Base-by-base conservation (phyloP, 2,888 invertebrate genomes). In the Lymantria dispar region DNA sequence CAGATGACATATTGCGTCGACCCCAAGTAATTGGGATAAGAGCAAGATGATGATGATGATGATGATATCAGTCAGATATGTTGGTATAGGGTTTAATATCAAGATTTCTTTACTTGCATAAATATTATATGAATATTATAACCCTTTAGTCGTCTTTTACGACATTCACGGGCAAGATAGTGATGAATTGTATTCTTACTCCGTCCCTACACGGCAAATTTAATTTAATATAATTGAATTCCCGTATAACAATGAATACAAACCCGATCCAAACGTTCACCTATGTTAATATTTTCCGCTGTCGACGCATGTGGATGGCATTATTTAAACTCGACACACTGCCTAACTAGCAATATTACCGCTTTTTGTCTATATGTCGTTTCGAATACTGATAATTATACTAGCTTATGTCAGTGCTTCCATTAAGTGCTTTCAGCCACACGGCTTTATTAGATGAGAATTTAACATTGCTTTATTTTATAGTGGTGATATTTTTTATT, bases 201-300 rank as follows among this genome's bases (percentile, higher is more conserved):
- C 22, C 22, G 5, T 22, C 22, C 2, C 22, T 5, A 22, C 22
- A 22, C 5, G 22, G 22, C 5, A 22, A 3, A 3, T 22, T 22
- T 5, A 22, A 22, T 22, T 22, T 22, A 22, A 3, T 3, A 22
- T 22, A 22, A 22, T 3, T 22, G 5, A 14, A 22, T 50, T 56
- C 42, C 13, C 54, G 56, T 38, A 2, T 0, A 0, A 47, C 42
- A 63, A 54, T 51, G 67, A 22, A 54, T 3, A 14, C 47, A 1
- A 13, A 13, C 63, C 0, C 31, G 9, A 0, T 13, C 40, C 54
- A 52, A 62, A 54, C 48, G 53, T 53, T 56, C 58, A 56, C 45
- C 56, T 52, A 54, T 58, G 69, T 74, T 38, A 68, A 80, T 82
- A 79, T 77, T 70, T 82, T 64, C 62, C 45, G 46, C 72, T 80